Evolutionary conservation across 2,113 vertebrate species (phyloP), one percentile per base, ranked within the genome.

Genomic region (Platichthys flesus): DNA sequence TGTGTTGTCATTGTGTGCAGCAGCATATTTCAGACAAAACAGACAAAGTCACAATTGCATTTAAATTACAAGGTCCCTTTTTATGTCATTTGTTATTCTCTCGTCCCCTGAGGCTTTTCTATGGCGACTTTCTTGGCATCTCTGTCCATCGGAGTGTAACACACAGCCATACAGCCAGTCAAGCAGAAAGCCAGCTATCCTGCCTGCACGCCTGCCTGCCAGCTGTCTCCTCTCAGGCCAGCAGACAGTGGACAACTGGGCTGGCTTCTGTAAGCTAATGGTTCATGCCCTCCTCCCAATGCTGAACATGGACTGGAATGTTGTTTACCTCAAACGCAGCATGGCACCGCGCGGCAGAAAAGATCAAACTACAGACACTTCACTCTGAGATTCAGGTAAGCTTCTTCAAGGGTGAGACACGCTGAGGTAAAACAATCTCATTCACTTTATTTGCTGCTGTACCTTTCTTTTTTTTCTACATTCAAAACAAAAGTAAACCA

Each of bases 261-360:
- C 63, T 65, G 76, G 71, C 67, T 78, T 81, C 74, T 88, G 75
- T 76, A 85, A 85, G 70, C 84, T 88, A 81, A 88, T 89, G 86
- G 86, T 85, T 89, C 83, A 66, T 86, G 88, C 85, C 85, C 85
- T 90, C 75, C 83, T 90, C 81, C 82, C 82, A 54, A 78, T 66
- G 76, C 88, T 81, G 78, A 86, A 85, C 81, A 88, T 84, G 78
- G 73, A 85, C 77, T 81, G 84, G 83, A 91, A 91, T 88, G 88
- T 90, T 92, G 89, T 91, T 90, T 89, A 90, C 87, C 84, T 84
- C 80, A 73, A 84, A 84, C 89, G 71, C 84, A 83, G 80, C 86
- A 75, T 77, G 84, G 47, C 8, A 6, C 76, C 40, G 8, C 68
- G 23, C 58, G 52, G 9, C 28, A 59, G 65, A 79, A 75, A 65